A percentile compares a stretch with the other conserved stretches of the same genome.
Evolutionary conservation across 1,140 invertebrate genomes (phyloP).

Genomic region (Papilio polytes): DNA sequence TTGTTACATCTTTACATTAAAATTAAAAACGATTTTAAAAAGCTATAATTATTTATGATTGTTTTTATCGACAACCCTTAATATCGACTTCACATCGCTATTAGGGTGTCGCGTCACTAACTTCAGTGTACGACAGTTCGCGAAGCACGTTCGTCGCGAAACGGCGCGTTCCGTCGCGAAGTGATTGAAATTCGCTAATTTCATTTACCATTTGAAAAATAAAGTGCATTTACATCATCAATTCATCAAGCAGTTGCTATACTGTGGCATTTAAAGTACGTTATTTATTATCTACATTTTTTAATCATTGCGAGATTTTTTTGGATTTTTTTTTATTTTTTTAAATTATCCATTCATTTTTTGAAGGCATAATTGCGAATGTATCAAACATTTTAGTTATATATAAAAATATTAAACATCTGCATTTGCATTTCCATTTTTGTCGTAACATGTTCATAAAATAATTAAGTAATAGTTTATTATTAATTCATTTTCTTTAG

Average conservation of each 20-base stretch:
- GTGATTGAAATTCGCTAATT: slow-evolving; percentile 57
- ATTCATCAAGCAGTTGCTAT: slow-evolving; percentile 12
- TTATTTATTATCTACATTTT: slow-evolving; percentile 28
- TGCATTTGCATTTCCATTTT: not conserved
- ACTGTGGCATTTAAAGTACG: slow-evolving; percentile 27
- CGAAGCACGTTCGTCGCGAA: slow-evolving; percentile 64
- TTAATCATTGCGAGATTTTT: slow-evolving; percentile 38
- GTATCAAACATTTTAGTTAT: not conserved
- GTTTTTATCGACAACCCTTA: slow-evolving; percentile 34
- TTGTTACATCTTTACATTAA: not conserved
- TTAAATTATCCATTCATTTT: not conserved
- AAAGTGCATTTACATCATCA: not conserved
- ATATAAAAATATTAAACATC: not conserved
- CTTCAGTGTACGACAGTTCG: slow-evolving; percentile 58
- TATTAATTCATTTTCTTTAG: not conserved
- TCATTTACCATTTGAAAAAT: slow-evolving; percentile 47
- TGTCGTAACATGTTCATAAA: not conserved
- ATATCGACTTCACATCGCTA: slow-evolving; percentile 33
- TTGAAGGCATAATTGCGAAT: not conserved
- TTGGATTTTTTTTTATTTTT: slow-evolving; percentile 35
- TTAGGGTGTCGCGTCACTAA: slow-evolving; percentile 50
- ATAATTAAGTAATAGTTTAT: not conserved
- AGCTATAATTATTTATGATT: not conserved
- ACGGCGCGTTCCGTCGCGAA: slow-evolving; percentile 57
- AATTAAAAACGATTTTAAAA: not conserved